Percentiles rank a stretch among this genome's conserved stretches.
Conservation (phyloP, 2,888 invertebrate species). For the Hirtodrosophila confusa region DNA sequence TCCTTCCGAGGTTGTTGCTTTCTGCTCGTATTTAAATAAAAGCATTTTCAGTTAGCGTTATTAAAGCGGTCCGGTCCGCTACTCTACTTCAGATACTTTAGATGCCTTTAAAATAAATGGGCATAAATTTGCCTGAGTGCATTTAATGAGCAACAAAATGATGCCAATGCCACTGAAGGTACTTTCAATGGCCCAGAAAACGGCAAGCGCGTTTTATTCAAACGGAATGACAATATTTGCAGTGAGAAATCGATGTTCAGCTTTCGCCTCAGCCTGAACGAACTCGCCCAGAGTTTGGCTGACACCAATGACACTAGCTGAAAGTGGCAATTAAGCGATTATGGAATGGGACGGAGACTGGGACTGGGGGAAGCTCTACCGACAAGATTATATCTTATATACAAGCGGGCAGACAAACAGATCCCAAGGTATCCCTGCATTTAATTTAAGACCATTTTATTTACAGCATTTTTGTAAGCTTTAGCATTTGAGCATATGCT, state of each 20-base stretch:
- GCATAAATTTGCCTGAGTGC: constrained; percentile 63
- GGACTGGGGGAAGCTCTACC: too few species aligned
- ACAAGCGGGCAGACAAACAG: too few species aligned
- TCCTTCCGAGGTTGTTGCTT: constrained; percentile 43
- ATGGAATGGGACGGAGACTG: too few species aligned
- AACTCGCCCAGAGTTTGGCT: too few species aligned
- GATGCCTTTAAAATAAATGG: constrained; percentile 49
- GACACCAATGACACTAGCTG: too few species aligned
- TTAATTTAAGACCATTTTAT: too few species aligned
- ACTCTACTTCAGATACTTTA: constrained; percentile 7
- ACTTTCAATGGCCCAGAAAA: constrained; percentile 39
- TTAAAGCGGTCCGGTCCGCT: constrained; percentile 31
- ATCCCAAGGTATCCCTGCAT: too few species aligned
- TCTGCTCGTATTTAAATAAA: constrained; percentile 41
- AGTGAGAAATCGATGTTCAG: constrained; percentile 19
- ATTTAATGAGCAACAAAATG: constrained; percentile 62
- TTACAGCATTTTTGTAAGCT: too few species aligned
- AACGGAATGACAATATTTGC: constrained; percentile 28
- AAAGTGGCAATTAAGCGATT: too few species aligned
- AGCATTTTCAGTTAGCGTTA: constrained; percentile 36
- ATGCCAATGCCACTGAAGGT: constrained; percentile 20
- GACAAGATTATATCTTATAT: too few species aligned
- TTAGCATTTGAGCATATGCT: too few species aligned
- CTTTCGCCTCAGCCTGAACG: too few species aligned
- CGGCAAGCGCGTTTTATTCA: constrained; percentile 15